Evolutionary conservation across 2,888 invertebrate species (phyloP).

Genomic region (Chaetoderma sp.): DNA sequence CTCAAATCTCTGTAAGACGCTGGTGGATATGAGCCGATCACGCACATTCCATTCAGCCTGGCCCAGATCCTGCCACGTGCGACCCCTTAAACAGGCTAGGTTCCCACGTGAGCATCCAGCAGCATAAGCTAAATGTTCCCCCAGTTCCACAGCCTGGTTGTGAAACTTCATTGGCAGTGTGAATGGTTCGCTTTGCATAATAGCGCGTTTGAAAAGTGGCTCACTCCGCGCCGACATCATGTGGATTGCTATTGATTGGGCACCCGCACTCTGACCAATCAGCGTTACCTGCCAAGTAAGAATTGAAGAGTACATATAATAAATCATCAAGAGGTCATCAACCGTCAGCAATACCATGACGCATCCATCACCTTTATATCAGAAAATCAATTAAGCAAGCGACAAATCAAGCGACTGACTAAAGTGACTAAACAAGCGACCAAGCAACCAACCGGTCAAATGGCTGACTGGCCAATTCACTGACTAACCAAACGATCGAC

Average conservation of each 20-base stretch:
- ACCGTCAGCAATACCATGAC: too few relatives aligned
- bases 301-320: too few relatives aligned
- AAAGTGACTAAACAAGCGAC: too few relatives aligned
- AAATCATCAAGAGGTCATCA: too few relatives aligned
- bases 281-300: constrained; percentile 48
- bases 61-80: constrained; percentile 48
- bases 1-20: constrained; percentile 55
- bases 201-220: constrained; percentile 39
- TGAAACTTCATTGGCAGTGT: constrained; percentile 44
- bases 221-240: constrained; percentile 34
- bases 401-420: too few relatives aligned
- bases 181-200: constrained; percentile 45
- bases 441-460: too few relatives aligned
- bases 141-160: constrained; percentile 43
- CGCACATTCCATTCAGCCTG: constrained; percentile 42
- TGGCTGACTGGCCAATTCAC: too few relatives aligned
- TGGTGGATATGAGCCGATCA: constrained; percentile 45
- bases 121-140: constrained; percentile 35
- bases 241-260: constrained; percentile 44
- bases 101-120: constrained; percentile 42
- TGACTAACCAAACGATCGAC: too few relatives aligned
- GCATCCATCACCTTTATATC: too few relatives aligned
- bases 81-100: constrained; percentile 42
- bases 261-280: constrained; percentile 51
- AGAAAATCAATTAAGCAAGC: too few relatives aligned